Base-by-base conservation (phyloP, 2,113 vertebrate genomes). In the Suncus etruscus region DNA sequence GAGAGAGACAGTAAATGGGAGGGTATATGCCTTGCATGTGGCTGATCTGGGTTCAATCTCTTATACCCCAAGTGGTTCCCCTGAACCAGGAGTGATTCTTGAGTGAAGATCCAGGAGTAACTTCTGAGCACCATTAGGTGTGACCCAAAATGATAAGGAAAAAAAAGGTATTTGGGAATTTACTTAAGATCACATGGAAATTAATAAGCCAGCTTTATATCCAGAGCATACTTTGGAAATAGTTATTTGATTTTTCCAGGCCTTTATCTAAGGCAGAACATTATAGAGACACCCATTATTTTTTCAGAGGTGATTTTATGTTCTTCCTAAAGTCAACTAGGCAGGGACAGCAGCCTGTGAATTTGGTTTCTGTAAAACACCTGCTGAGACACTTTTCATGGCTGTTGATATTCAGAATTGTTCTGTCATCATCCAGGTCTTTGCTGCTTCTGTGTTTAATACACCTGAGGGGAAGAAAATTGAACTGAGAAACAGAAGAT, bases 381-480 rank as follows among this genome's bases (percentile, higher is more conserved):
- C 68, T 14, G 61, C 14, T 0, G 32, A 92, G 50, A 81, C 61
- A 27, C 66, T 80, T 83, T 39, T 74, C 24, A 2, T 47, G 66
- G 11, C 76, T 72, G 8, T 72, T 76, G 85, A 47, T 82, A 73
- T 4, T 77, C 66, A 81, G 32, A 84, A 76, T 69, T 76, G 65
- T 89, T 83, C 11, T 39, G 20, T 87, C 24, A 47, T 89, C 66
- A 83, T 65, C 31, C 51, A n/a, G 45, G 27, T 51, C 80, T 93
- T 76, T 77, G 66, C 82, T 27, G 3, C 92, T 93, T 70, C 80
- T 89, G 50, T 83, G 48, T 51, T 80, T 32, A 58, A 11, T 65
- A 80, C 54, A 91, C 93, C 61, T 31, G 72, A 95, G 72, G 85
- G 73, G 48, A 74, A 80, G 54, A 88, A 90, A 94, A 90, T 51